Conservation (phyloP, 2,113 vertebrate genomes). For the Macroglossus sobrinus region DNA sequence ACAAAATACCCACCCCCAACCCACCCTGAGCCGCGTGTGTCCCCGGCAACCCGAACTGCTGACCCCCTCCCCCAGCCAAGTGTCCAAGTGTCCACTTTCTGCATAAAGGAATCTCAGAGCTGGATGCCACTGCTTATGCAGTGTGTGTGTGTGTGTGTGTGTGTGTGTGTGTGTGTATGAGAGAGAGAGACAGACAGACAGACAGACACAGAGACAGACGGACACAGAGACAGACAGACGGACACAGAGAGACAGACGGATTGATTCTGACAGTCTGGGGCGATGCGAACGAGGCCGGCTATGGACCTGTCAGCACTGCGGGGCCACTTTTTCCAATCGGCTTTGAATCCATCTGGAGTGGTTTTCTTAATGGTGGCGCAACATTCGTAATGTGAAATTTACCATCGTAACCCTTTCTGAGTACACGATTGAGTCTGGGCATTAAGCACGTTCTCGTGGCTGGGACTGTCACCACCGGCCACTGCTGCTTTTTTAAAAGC, state of each 20-base stretch:
- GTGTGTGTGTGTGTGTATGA: neutral
- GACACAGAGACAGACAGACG: neutral
- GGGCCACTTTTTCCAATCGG: neutral
- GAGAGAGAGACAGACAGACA: neutral
- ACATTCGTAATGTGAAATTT: neutral
- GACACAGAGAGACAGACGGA: no score
- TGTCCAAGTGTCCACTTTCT: neutral
- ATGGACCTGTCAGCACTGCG: neutral
- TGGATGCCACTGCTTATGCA: neutral
- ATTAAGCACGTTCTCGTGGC: neutral
- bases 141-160: neutral
- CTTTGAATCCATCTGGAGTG: neutral
- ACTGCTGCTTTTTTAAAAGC: neutral
- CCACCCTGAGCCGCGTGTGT: neutral
- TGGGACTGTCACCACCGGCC: neutral
- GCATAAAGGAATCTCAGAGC: neutral
- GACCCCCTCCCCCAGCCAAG: neutral
- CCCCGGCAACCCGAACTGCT: neutral
- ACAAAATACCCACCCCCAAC: neutral
- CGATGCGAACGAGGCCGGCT: neutral
- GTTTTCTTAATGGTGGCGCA: neutral
- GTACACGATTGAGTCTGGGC: neutral
- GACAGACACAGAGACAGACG: neutral
- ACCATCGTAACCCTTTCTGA: neutral
- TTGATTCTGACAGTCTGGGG: neutral